phyloP scores from a whole-genome alignment of 2,888 invertebrate genomes.

The Andrena praecox region DNA sequence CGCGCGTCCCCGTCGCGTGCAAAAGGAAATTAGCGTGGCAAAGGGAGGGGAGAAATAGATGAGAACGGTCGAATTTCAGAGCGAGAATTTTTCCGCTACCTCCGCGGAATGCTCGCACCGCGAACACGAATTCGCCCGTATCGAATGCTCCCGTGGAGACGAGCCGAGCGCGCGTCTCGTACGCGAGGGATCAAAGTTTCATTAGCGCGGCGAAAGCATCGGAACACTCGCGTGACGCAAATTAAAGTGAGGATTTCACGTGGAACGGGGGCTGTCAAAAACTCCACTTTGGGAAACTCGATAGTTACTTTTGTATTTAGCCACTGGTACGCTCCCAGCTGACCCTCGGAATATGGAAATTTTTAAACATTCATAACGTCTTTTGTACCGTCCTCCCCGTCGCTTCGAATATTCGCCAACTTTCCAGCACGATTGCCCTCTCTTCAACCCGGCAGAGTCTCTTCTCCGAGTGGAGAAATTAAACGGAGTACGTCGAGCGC shows the following conservation, averaged over 20 bases:
- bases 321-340: too few species aligned
- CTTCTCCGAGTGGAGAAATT: too few species aligned
- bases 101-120: background rate
- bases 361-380: too few species aligned
- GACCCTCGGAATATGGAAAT: too few species aligned
- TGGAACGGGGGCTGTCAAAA: background rate
- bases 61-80: background rate
- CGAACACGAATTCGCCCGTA: background rate
- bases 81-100: background rate
- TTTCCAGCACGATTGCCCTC: background rate
- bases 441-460: too few species aligned
- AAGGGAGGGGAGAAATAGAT: background rate
- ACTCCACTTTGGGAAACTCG: too few species aligned
- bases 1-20: constrained; percentile 11
- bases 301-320: too few species aligned
- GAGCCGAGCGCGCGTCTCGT: too few species aligned
- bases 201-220: background rate
- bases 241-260: background rate
- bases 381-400: too few species aligned
- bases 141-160: background rate
- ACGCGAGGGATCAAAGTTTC: background rate
- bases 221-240: background rate
- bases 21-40: constrained; percentile 32
- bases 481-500: too few species aligned
- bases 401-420: background rate